Evolutionary conservation across 2,888 invertebrate genomes (phyloP).

Genomic region (Helobdella robusta): DNA sequence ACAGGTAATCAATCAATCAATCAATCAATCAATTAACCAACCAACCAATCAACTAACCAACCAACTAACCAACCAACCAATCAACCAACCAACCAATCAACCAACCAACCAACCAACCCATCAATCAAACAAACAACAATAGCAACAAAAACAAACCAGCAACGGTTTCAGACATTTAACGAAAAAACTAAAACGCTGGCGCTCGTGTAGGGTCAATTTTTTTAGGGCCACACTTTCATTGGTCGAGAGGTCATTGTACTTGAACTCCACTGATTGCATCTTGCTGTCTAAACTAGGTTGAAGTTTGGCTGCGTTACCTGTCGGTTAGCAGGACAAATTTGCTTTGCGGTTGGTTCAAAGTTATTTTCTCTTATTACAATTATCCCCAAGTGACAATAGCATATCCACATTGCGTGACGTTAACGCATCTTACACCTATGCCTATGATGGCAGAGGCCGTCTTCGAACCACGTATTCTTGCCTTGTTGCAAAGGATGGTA

Average conservation of each 20-base stretch:
- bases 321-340: too few species aligned
- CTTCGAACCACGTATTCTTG: too few species aligned
- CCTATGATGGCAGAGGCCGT: too few species aligned
- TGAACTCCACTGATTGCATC: slow-evolving; percentile 12
- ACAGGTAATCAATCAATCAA: neutral
- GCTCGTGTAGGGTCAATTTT: slow-evolving; percentile 19
- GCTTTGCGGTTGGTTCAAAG: too few species aligned
- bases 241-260: slow-evolving; percentile 16
- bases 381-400: too few species aligned
- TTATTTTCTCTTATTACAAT: too few species aligned
- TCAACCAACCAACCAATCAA: neutral
- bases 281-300: slow-evolving; percentile 24
- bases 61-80: neutral
- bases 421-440: too few species aligned
- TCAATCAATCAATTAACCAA: neutral
- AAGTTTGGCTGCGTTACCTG: slow-evolving; percentile 19
- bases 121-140: neutral
- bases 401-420: too few species aligned
- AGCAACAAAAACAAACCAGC: slow-evolving; percentile 18
- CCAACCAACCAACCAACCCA: neutral
- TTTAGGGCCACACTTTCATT: slow-evolving; percentile 22
- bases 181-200: slow-evolving; percentile 20
- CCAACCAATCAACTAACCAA: neutral
- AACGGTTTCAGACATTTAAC: slow-evolving; percentile 17
- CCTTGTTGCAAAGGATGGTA: too few species aligned